phyloP scores from a whole-genome alignment of 2,888 invertebrate species.

The Sphaeridia pumilis region DNA sequence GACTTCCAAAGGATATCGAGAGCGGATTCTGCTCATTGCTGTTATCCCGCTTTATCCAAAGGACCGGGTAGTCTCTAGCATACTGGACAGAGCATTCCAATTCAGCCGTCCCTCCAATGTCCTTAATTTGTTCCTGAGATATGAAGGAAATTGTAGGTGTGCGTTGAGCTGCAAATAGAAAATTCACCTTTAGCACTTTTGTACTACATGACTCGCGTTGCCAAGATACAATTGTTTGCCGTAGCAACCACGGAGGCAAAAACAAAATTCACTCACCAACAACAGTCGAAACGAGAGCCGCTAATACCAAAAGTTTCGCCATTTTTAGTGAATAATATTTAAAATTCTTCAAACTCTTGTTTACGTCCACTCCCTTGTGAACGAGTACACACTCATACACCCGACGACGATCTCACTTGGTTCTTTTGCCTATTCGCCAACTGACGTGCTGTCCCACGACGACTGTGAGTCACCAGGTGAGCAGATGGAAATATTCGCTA shows the following conservation, averaged over 20 bases:
- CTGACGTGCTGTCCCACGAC: too few relatives aligned
- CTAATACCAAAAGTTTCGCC: not conserved
- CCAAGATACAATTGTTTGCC: not conserved
- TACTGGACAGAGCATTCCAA: conserved; percentile 81
- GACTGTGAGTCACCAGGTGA: too few relatives aligned
- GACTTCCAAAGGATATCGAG: conserved; percentile 70
- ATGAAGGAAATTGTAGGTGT: conserved; percentile 84
- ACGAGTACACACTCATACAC: too few relatives aligned
- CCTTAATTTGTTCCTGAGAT: conserved; percentile 80
- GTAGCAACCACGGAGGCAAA: not conserved
- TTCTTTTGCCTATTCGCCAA: too few relatives aligned
- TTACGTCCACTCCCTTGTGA: too few relatives aligned
- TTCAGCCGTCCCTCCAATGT: conserved; percentile 80
- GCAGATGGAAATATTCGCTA: too few relatives aligned
- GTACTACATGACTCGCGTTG: not conserved
- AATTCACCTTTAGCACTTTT: too few relatives aligned
- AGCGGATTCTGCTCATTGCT: conserved; percentile 54
- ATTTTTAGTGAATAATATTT: not conserved
- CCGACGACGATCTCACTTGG: too few relatives aligned
- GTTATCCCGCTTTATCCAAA: conserved; percentile 62
- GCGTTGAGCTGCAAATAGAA: conserved; percentile 56
- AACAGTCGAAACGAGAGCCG: not conserved
- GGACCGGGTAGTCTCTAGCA: conserved; percentile 71
- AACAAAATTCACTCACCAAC: not conserved
- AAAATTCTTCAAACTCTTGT: too few relatives aligned